These are phyloP conservation scores for Tiphia femorata DNA, from an alignment of 2,888 invertebrate genomes.

Conservation along the genomic window DNA sequence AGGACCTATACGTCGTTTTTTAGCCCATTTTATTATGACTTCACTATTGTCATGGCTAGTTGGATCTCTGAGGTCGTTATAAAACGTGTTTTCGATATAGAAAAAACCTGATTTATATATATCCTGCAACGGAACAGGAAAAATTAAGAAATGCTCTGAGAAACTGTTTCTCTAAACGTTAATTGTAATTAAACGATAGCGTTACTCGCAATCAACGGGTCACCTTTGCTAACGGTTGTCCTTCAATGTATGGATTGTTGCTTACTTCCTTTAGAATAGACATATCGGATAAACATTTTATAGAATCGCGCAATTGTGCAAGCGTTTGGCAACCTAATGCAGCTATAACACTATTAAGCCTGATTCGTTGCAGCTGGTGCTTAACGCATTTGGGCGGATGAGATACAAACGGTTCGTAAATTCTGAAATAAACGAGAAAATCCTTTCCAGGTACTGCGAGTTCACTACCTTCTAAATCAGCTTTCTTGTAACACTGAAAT, in stretches of 20 bases:
- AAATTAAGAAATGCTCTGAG: no score
- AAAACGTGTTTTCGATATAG: conserved; percentile 84
- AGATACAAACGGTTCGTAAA: conserved; percentile 70
- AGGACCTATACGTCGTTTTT: conserved; percentile 67
- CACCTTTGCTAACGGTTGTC: conserved; percentile 44
- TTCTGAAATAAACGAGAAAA: conserved; percentile 68
- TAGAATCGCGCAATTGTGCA: conserved; percentile 79
- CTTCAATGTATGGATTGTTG: conserved; percentile 65
- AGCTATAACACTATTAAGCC: conserved; percentile 72
- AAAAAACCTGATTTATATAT: conserved; percentile 80
- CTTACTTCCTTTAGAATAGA: conserved; percentile 76
- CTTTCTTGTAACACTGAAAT: conserved; percentile 44
- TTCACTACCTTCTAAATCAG: background rate
- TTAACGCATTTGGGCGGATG: conserved; percentile 21
- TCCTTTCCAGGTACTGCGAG: conserved; percentile 61
- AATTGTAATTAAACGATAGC: no score
- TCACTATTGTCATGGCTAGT: conserved; percentile 77
- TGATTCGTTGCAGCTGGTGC: no score
- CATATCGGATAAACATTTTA: conserved; percentile 81
- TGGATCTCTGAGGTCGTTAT: conserved; percentile 78
- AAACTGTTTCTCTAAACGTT: no score
- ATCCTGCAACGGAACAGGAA: conserved; percentile 71
- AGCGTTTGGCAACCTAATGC: conserved; percentile 79
- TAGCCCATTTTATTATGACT: conserved; percentile 76
- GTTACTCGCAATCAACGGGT: no score